Base-by-base conservation (phyloP, 2,797 vertebrate genomes). In the Toxotes lorentzi region DNA sequence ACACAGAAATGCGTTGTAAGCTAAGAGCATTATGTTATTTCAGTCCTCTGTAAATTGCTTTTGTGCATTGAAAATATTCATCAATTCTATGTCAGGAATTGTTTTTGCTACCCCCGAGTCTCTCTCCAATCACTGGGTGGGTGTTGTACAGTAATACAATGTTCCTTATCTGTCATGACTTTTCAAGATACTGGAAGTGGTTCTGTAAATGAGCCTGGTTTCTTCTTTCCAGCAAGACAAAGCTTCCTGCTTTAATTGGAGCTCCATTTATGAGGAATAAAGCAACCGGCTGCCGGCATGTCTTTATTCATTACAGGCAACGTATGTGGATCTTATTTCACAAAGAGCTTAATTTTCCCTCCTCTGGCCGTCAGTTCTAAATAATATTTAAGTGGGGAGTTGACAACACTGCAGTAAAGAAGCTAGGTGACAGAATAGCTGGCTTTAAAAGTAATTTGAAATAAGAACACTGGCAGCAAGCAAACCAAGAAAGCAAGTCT, bases 201-300 rank as follows among this genome's bases (percentile, higher is more conserved):
- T 74, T 43, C 68, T 75, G 83, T 86, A 94, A 94, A 94, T 94
- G 85, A 94, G 92, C 72, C 83, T 40, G 43, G 80, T 60, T 84
- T 89, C 77, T 60, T 64, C 80, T 88, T 56, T 78, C 67, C 80
- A 73, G 74, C 40, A 79, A 91, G 81, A 94, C 89, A 93, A 91
- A 93, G 85, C 76, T 84, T 72, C 68, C 48, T 51, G 69, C 64
- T 88, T 92, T 94, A 94, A 95, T 91, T 93, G 92, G 90, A 84
- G 81, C 80, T 80, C 79, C 54, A 81, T 83, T 90, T 85, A 81
- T 73, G 54, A 69, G 59, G 79, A 89, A 88, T 78, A 92, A 92
- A 90, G 88, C 70, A 88, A 89, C 62, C 84, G 79, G 84, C 84
- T 85, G 82, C 81, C 81, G 75, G 74, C 51, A 11, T 68, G 85